Base-by-base conservation (phyloP, 2,113 vertebrate genomes). In the Larimichthys crocea region DNA sequence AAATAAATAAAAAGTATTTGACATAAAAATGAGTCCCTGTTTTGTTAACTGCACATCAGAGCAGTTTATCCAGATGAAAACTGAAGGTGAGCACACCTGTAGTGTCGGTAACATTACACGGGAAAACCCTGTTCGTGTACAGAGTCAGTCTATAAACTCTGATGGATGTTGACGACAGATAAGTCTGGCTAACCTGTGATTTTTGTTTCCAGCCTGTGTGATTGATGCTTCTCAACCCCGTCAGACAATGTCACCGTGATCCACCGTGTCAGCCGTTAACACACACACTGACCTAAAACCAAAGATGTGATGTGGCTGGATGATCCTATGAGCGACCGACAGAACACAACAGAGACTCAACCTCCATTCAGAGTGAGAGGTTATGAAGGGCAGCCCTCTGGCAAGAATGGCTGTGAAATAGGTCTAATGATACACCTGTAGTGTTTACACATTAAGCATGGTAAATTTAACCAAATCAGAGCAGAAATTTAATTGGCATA, bases 401-500 rank as follows among this genome's bases (percentile, higher is more conserved):
- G 76, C 74, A 77, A 72, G 44, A 31, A 70, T 73, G 56, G 46
- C 74, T 50, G 57, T 24, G 6, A 73, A 86, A 84, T 52, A 63
- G 59, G 68, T 77, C 61, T 50, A 48, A 74, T 83, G 68, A 83
- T 61, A 71, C 26, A 79, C 24, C 48, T 10, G 29, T 42, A 74
- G 62, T 88, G 71, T 86, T 87, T 82, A 85, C 69, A 68, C 53
- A 76, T 75, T 49, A 78, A 68, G 44, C 49, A n/a, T 20, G 46
- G 59, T 29, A 82, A 60, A 83, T 88, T 88, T 68, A 81, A 66
- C 66, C n/a, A 86, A 86, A 89, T 75, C 76, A 56, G 35, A 74
- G 83, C 24, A 76, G 71, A 79, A 76, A 29, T 80, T 83, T 82
- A 80, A 91, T 84, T 87, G 84, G 76, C 77, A 76, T 29, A 64